Percentiles rank a stretch among this genome's conserved stretches.
These are phyloP conservation scores for Drosophila aff. DNA, from an alignment of 1,140 invertebrate genomes.

Conservation along the genomic window DNA sequence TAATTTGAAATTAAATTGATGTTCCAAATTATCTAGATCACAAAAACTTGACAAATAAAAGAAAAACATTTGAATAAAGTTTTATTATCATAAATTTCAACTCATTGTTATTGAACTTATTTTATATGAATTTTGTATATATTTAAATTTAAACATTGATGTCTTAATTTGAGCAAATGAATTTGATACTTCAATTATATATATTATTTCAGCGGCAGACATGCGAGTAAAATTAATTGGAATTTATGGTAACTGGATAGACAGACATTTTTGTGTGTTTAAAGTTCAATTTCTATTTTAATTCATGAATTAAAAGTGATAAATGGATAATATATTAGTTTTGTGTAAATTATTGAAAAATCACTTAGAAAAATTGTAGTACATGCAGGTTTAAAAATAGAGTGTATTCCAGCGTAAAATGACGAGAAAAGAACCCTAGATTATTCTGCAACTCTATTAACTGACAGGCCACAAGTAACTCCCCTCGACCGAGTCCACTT, in stretches of 20 bases:
- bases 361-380: neutral
- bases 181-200: constrained; percentile 1
- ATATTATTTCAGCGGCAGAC: neutral
- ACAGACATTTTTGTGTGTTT: neutral
- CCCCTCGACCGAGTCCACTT: constrained; percentile 1
- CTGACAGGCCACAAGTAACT: constrained; percentile 7
- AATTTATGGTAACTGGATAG: neutral
- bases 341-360: neutral
- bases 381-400: too few relatives aligned
- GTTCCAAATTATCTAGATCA: neutral
- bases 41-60: neutral
- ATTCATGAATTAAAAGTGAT: too few relatives aligned
- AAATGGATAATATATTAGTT: too few relatives aligned
- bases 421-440: neutral
- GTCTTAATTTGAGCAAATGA: constrained; percentile 7
- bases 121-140: neutral
- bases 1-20: constrained; percentile 28
- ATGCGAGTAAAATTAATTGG: neutral
- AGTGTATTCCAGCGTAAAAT: neutral
- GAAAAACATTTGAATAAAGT: neutral
- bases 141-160: neutral
- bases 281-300: neutral
- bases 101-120: neutral
- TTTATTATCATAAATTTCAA: neutral
- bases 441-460: constrained; percentile 10